Evolutionary conservation across 2,888 invertebrate genomes (phyloP), one percentile per base, ranked within the genome.

Genomic region (Beris chalybata): DNA sequence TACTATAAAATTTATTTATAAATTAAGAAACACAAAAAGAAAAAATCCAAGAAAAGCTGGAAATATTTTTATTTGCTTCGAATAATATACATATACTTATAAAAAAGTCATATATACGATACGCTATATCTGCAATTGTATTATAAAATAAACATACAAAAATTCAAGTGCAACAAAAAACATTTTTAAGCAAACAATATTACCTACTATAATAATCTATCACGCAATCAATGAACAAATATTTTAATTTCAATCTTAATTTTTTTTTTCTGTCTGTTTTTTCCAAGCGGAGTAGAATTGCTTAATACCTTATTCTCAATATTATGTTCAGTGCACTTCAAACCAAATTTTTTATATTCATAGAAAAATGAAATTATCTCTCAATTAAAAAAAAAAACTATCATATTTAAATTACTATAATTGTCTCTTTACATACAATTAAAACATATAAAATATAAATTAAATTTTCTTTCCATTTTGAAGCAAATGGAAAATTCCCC

Each of bases 51-150:
- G 65, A 65, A 65, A 45, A 58, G 65, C 65, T 57, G 65, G 58
- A 64, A 64, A 65, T 47, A 9, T 57, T 65, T 65, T 57, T 57
- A 57, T 65, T 65, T 65, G 65, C 65, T 65, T 65, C 65, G 55
- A 65, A 56, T 44, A 47, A 56, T 38, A 45, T 57, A n/a, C 55
- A 32, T 52, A 11, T 22, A 52, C 22, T 22, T 12, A 52, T 13
- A 11, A 30, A 54, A 30, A 31, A 5, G 4, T 31, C 54, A 54
- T 11, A 30, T 31, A 53, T 30, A 30, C 9, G 9, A 53, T 30
- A 11, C 30, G 4, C 5, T 47, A n/a, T n/a, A 53, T 53, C 53
- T 30, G 31, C 12, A 29, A 30, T 53, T 31, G 31, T 53, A 9
- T 53, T 38, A 32, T 30, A 30, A 12, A 45, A 29, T 9, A 63